Conservation (phyloP, 2,113 vertebrate species). For the Camelus dromedarius region DNA sequence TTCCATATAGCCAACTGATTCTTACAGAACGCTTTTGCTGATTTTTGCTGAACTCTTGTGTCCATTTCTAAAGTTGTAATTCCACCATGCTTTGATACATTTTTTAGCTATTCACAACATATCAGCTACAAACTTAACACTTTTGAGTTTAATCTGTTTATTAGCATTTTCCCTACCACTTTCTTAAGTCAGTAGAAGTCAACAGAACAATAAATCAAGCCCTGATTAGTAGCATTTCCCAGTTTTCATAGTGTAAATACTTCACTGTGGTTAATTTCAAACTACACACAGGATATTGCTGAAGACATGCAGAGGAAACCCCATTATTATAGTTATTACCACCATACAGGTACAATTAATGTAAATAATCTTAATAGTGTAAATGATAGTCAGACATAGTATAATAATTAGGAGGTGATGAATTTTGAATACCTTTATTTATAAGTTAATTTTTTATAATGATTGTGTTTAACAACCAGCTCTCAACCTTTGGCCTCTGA, state of each 20-base stretch:
- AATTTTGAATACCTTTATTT: neutral
- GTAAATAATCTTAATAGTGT: neutral
- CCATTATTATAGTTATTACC: neutral
- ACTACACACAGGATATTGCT: neutral
- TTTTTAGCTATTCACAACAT: neutral
- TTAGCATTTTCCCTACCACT: neutral
- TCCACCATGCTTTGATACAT: neutral
- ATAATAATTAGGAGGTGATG: neutral
- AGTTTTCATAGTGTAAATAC: neutral
- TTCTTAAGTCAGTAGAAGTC: constrained; percentile 13
- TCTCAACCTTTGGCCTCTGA: neutral
- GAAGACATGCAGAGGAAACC: neutral
- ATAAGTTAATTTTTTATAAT: constrained; percentile 37
- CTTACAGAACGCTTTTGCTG: neutral
- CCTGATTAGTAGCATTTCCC: neutral
- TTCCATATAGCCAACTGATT: neutral
- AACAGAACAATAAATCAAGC: neutral
- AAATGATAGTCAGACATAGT: neutral
- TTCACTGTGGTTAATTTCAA: neutral
- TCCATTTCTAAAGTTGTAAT: neutral
- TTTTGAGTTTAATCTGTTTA: neutral
- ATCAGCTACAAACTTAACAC: neutral
- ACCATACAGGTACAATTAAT: neutral
- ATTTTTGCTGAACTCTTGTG: neutral
- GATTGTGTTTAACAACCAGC: neutral